Conservation (phyloP, 1,140 invertebrate species). For the Zaprionus africanus region DNA sequence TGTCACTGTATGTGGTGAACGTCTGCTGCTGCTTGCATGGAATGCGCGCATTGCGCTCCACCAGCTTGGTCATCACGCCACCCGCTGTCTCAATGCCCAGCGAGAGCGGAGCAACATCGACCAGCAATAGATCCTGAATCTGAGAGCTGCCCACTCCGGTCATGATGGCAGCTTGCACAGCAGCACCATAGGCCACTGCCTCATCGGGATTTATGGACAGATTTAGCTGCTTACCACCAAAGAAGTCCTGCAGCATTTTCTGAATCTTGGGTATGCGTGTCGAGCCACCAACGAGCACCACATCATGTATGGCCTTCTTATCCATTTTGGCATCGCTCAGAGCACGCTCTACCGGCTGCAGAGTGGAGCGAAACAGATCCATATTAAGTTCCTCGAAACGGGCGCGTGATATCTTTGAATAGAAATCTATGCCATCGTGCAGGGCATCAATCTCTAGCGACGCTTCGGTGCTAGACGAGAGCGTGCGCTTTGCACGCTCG, state of each 20-base stretch:
- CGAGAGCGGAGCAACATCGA: conserved; percentile 90
- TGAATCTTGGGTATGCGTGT: conserved; percentile 89
- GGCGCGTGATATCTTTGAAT: conserved; percentile 93
- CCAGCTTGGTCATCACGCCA: conserved; percentile 88
- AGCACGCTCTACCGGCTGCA: conserved; percentile 90
- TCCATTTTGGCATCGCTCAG: conserved; percentile 91
- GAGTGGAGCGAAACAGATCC: conserved; percentile 90
- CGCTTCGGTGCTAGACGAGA: conserved; percentile 89
- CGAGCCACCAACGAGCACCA: conserved; percentile 88
- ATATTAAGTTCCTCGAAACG: conserved; percentile 94
- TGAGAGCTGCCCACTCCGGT: conserved; percentile 88
- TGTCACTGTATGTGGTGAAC: conserved; percentile 88
- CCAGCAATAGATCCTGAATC: conserved; percentile 91
- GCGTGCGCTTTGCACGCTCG: conserved; percentile 89
- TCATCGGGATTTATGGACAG: conserved; percentile 93
- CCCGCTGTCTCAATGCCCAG: conserved; percentile 89
- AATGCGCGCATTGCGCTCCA: conserved; percentile 89
- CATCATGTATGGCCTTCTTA: conserved; percentile 88
- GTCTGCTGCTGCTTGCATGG: conserved; percentile 89
- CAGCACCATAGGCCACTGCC: conserved; percentile 89
- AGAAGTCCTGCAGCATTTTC: conserved; percentile 88
- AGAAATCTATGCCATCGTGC: conserved; percentile 93
- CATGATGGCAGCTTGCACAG: conserved; percentile 91
- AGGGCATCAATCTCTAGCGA: conserved; percentile 91
- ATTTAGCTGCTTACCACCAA: conserved; percentile 88